A percentile compares a stretch with the other conserved stretches of the same genome.
phyloP scores from a whole-genome alignment of 2,113 vertebrate species.

The Erythrolamprus reginae region DNA sequence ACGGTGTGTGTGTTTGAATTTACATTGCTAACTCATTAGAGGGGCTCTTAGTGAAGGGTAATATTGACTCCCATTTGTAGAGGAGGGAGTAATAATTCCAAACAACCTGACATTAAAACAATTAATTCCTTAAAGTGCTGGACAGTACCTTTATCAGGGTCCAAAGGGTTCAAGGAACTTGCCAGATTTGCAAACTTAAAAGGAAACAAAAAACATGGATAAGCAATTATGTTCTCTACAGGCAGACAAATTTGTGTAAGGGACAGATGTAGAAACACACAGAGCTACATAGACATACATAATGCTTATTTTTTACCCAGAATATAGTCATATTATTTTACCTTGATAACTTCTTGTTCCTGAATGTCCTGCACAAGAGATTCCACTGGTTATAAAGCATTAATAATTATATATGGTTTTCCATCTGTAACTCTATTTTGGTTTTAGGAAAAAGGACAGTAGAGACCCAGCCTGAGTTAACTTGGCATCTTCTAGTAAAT shows the following conservation, averaged over 20 bases:
- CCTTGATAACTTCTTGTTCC: neutral
- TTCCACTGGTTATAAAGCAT: neutral
- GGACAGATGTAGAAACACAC: neutral
- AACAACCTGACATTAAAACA: neutral
- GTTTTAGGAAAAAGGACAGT: too few species aligned
- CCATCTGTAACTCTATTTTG: neutral
- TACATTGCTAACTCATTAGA: too few species aligned
- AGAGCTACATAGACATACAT: neutral
- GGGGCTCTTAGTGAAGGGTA: too few species aligned
- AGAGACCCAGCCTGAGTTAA: neutral
- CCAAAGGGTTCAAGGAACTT: conserved; percentile 72
- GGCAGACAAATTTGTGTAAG: neutral
- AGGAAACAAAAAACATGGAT: neutral
- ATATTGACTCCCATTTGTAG: neutral
- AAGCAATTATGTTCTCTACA: neutral
- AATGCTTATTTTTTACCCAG: neutral
- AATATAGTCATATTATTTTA: neutral
- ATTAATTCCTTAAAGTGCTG: too few species aligned
- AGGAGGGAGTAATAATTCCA: neutral
- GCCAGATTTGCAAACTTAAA: conserved; percentile 78
- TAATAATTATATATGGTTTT: neutral
- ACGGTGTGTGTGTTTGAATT: too few species aligned
- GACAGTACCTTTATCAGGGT: conserved; percentile 81
- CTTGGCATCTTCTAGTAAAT: neutral
- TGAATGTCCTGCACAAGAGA: neutral